These are phyloP conservation scores for Drosophila tsacasi DNA, from an alignment of 1,140 invertebrate species.

Conservation along the genomic window DNA sequence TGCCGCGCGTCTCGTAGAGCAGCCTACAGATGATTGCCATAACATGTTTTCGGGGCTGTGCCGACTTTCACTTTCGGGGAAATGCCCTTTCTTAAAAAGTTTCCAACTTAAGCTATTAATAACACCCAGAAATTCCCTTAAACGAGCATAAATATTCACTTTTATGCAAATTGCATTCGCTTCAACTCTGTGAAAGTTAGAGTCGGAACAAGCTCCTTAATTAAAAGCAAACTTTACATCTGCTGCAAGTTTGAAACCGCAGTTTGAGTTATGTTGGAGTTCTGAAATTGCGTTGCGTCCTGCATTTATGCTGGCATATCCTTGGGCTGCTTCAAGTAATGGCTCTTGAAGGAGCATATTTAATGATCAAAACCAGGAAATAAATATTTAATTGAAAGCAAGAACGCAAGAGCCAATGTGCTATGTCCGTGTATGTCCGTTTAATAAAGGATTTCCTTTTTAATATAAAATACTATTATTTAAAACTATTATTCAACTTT, in stretches of 20 bases:
- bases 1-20: slow-evolving; percentile 58
- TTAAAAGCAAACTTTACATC: slow-evolving; percentile 30
- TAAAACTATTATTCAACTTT: neutral
- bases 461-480: too few species aligned
- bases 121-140: neutral
- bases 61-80: neutral
- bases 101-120: too few species aligned
- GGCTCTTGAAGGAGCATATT: neutral
- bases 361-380: neutral
- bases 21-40: slow-evolving; percentile 43
- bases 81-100: neutral
- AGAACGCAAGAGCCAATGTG: too few species aligned
- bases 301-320: slow-evolving; percentile 15
- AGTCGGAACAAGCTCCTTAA: slow-evolving; percentile 2
- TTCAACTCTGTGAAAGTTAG: slow-evolving; percentile 3
- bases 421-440: neutral
- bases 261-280: slow-evolving; percentile 43
- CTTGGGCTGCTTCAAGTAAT: slow-evolving; percentile 1
- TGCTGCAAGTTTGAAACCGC: slow-evolving; percentile 52
- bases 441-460: neutral
- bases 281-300: slow-evolving; percentile 20
- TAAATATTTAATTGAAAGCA: too few species aligned
- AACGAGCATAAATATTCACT: neutral
- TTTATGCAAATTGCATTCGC: neutral
- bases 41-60: slow-evolving; percentile 10